Conservation (phyloP, 1,140 invertebrate genomes). For the Lepidotrigona ventralis region DNA sequence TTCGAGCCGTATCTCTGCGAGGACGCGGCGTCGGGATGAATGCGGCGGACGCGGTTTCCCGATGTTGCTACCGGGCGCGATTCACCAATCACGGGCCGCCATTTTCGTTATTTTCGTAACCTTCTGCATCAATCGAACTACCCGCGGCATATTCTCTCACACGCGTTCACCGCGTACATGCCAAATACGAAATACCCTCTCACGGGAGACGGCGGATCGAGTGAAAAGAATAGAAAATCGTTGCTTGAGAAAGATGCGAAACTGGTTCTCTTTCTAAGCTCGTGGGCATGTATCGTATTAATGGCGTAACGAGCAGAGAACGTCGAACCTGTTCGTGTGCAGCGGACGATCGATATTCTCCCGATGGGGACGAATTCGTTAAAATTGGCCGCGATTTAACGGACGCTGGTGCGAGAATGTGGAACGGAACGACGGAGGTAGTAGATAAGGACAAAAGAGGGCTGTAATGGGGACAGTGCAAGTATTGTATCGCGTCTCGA, state of each 20-base stretch:
- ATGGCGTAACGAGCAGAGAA: not conserved
- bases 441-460: conserved; percentile 6
- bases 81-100: not conserved
- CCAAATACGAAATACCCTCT: not conserved
- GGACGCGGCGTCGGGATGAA: conserved; percentile 19
- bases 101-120: not conserved
- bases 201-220: not conserved
- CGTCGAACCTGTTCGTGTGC: not conserved
- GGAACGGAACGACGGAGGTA: not conserved
- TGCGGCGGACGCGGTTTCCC: not conserved
- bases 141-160: fast-evolving
- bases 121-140: not conserved
- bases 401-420: not conserved
- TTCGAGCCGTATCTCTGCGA: not conserved
- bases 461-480: not conserved
- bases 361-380: not conserved
- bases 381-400: conserved; percentile 16
- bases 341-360: not conserved
- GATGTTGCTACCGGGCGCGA: no score
- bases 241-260: not conserved
- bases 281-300: not conserved
- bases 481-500: conserved; percentile 11
- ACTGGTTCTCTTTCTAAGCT: not conserved
- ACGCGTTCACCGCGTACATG: fast-evolving
- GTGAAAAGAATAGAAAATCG: not conserved